Percentiles rank a stretch among this genome's conserved stretches.
These are phyloP conservation scores for Argopecten irradians DNA, from an alignment of 1,140 invertebrate genomes.

Conservation along the genomic window DNA sequence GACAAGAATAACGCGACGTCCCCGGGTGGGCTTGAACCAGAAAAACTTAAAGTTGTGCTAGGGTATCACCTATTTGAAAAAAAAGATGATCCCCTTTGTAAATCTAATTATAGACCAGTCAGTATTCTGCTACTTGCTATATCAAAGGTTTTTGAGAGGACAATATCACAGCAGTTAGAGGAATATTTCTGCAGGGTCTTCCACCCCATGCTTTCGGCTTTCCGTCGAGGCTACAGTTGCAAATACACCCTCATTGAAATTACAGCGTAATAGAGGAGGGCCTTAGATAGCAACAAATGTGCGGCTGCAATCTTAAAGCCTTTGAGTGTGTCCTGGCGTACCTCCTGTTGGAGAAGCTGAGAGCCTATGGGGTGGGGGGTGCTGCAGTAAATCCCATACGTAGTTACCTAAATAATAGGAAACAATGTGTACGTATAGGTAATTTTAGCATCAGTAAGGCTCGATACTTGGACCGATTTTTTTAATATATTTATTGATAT, in stretches of 20 bases:
- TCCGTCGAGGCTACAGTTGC: slow-evolving; percentile 36
- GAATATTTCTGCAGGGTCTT: slow-evolving; percentile 32
- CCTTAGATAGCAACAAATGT: slow-evolving; percentile 47
- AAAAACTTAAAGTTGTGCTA: too few species aligned
- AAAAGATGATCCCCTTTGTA: too few species aligned
- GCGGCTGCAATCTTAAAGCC: slow-evolving; percentile 42
- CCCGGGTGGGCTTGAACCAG: slow-evolving; percentile 19
- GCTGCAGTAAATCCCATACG: slow-evolving; percentile 13
- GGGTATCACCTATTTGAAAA: too few species aligned
- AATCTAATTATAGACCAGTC: too few species aligned
- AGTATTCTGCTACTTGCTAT: too few species aligned
- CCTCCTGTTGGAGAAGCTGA: slow-evolving; percentile 36
- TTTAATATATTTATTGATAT: too few species aligned
- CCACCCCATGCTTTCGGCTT: slow-evolving; percentile 41
- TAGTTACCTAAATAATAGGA: slow-evolving; percentile 26
- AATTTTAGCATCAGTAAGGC: neutral
- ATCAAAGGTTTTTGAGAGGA: slow-evolving; percentile 48
- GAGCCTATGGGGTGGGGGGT: slow-evolving; percentile 31
- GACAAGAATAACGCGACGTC: neutral
- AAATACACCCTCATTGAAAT: slow-evolving; percentile 37
- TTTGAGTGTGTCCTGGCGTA: slow-evolving; percentile 45
- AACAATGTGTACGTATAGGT: neutral
- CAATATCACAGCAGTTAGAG: slow-evolving; percentile 36
- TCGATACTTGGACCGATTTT: too few species aligned
- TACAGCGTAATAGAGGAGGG: slow-evolving; percentile 31